These are phyloP conservation scores for Graptemys geographica DNA, from an alignment of 2,797 vertebrate genomes.

Conservation along the genomic window DNA sequence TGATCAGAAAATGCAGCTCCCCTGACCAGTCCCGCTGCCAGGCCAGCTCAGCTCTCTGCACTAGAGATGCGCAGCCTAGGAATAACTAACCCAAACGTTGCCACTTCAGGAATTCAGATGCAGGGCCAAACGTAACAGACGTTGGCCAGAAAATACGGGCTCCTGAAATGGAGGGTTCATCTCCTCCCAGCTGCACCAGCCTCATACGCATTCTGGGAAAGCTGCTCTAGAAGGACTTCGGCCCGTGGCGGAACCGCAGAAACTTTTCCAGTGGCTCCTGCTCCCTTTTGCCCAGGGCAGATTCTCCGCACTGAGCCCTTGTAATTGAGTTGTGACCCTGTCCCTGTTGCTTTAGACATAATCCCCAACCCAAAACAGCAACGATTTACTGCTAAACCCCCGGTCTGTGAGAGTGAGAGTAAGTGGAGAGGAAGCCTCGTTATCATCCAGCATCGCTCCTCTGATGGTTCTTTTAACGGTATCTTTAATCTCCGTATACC, in stretches of 20 bases:
- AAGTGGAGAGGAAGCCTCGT: neutral
- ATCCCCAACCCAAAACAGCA: neutral
- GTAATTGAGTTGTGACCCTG: neutral
- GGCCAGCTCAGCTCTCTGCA: neutral
- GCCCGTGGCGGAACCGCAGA: neutral
- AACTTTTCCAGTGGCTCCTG: neutral
- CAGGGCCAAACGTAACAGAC: neutral
- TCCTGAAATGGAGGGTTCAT: neutral
- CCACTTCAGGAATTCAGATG: neutral
- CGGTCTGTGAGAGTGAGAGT: neutral
- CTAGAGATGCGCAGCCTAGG: neutral
- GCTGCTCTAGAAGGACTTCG: neutral
- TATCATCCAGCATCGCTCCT: conserved; percentile 35
- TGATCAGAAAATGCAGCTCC: neutral
- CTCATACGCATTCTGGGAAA: neutral
- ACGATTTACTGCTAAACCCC: neutral
- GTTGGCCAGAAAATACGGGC: neutral
- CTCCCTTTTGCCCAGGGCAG: neutral
- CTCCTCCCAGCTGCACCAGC: neutral
- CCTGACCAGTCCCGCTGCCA: neutral
- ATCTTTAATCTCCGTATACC: conserved; percentile 22
- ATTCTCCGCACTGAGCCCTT: too few species aligned
- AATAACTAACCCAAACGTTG: neutral
- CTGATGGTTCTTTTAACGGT: conserved; percentile 32
- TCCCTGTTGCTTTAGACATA: neutral